phyloP scores from a whole-genome alignment of 1,140 invertebrate species.

The Nymphalis io region DNA sequence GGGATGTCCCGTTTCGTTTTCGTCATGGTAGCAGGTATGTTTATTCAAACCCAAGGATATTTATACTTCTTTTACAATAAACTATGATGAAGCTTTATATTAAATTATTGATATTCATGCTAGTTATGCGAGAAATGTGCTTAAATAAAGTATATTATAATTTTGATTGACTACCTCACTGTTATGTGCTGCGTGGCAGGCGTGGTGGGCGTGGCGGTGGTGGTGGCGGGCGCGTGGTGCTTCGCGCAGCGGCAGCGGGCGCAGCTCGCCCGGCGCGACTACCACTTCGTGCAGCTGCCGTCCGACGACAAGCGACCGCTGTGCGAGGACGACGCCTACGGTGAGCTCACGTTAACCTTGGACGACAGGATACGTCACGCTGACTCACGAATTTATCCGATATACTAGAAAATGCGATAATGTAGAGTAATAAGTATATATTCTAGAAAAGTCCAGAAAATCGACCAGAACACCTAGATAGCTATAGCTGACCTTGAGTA shows the following conservation, averaged over 20 bases:
- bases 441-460: no score
- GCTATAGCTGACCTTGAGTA: no score
- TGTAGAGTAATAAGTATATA: no score
- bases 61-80: no score
- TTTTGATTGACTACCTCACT: background rate
- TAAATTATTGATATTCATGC: no score
- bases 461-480: no score
- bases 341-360: conserved; percentile 17
- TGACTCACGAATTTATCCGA: no score
- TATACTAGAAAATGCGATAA: no score
- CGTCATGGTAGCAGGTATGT: conserved; percentile 85
- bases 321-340: conserved; percentile 51
- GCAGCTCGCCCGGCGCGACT: conserved; percentile 53
- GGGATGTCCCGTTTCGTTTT: conserved; percentile 88
- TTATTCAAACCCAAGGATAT: background rate
- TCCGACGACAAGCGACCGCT: conserved; percentile 66
- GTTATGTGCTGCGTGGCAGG: conserved; percentile 50
- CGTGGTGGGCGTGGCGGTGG: conserved; percentile 70
- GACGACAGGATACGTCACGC: no score
- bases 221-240: conserved; percentile 73
- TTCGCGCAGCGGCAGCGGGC: conserved; percentile 56
- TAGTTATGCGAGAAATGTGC: no score
- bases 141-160: no score
- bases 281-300: conserved; percentile 68
- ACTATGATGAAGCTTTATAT: no score